phyloP scores from a whole-genome alignment of 1,140 invertebrate species.

The Leptoteleia sp. region DNA sequence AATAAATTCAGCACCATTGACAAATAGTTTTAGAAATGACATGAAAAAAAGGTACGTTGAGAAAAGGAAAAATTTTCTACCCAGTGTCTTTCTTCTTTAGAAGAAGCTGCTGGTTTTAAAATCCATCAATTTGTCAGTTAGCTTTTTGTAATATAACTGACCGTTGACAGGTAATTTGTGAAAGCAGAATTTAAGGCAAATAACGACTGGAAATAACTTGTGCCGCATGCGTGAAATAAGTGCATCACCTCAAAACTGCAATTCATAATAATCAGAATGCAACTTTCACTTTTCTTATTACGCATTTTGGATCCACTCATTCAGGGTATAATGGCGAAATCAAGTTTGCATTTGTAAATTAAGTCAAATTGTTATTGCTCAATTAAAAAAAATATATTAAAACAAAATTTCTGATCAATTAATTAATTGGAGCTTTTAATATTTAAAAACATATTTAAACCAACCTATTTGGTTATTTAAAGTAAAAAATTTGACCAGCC shows the following conservation, averaged over 20 bases:
- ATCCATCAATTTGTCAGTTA: neutral
- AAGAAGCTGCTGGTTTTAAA: neutral
- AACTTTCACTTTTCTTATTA: constrained; percentile 47
- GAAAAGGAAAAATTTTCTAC: too few relatives aligned
- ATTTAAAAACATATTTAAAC: too few relatives aligned
- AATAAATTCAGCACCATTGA: too few relatives aligned
- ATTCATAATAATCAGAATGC: constrained; percentile 18
- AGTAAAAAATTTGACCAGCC: too few relatives aligned
- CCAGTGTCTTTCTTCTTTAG: too few relatives aligned
- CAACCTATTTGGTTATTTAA: too few relatives aligned
- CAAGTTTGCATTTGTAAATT: constrained; percentile 32
- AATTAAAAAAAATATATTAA: too few relatives aligned
- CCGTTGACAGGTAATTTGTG: constrained; percentile 13
- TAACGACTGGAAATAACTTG: constrained; percentile 10
- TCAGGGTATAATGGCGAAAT: constrained; percentile 35
- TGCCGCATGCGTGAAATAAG: constrained; percentile 17
- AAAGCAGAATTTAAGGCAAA: constrained; percentile 16
- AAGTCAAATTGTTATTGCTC: constrained; percentile 16
- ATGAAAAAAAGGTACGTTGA: too few relatives aligned
- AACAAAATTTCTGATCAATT: too few relatives aligned
- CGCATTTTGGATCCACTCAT: constrained; percentile 23
- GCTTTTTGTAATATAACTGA: constrained; percentile 6
- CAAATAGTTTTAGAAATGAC: too few relatives aligned
- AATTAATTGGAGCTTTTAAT: too few relatives aligned
- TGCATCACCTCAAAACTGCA: constrained; percentile 22